A percentile compares a stretch with the other conserved stretches of the same genome.
Evolutionary conservation across 2,888 invertebrate genomes (phyloP).

Genomic region (Tuberolachnus salignus): DNA sequence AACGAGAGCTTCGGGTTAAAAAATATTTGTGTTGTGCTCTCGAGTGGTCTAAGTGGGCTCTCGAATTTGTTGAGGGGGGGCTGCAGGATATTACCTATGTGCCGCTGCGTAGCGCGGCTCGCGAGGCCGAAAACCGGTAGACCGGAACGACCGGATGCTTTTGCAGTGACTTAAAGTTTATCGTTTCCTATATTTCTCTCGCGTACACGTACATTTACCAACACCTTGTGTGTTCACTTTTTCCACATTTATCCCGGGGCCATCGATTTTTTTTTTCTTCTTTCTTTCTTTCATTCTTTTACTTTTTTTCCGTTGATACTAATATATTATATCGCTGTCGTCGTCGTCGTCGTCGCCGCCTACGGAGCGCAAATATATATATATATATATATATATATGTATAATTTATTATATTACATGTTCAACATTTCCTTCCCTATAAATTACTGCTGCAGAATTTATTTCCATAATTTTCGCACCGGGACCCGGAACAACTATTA

Average conservation of each 20-base stretch:
- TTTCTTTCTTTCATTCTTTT: too few relatives aligned
- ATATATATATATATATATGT: too few relatives aligned
- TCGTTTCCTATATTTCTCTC: slow-evolving; percentile 38
- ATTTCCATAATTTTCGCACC: background rate
- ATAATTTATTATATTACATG: background rate
- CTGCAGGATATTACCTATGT: too few relatives aligned
- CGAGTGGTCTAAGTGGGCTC: slow-evolving; percentile 27
- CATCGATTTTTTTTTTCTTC: slow-evolving; percentile 6
- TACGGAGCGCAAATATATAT: background rate
- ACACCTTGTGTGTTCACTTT: slow-evolving; percentile 23
- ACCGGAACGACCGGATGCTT: slow-evolving; percentile 46
- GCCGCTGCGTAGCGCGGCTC: background rate
- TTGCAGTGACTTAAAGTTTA: slow-evolving; percentile 33
- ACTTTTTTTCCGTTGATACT: background rate
- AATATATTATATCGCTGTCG: background rate
- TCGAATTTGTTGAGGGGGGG: slow-evolving; percentile 5
- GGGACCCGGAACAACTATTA: background rate
- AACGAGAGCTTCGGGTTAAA: background rate
- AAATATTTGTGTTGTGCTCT: slow-evolving; percentile 9
- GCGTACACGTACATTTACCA: background rate
- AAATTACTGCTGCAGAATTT: background rate
- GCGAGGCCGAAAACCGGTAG: slow-evolving; percentile 21
- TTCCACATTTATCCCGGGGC: background rate
- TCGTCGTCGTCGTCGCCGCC: background rate
- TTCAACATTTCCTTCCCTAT: background rate